Conservation (phyloP, 2,113 vertebrate genomes). For the Sula dactylatra region DNA sequence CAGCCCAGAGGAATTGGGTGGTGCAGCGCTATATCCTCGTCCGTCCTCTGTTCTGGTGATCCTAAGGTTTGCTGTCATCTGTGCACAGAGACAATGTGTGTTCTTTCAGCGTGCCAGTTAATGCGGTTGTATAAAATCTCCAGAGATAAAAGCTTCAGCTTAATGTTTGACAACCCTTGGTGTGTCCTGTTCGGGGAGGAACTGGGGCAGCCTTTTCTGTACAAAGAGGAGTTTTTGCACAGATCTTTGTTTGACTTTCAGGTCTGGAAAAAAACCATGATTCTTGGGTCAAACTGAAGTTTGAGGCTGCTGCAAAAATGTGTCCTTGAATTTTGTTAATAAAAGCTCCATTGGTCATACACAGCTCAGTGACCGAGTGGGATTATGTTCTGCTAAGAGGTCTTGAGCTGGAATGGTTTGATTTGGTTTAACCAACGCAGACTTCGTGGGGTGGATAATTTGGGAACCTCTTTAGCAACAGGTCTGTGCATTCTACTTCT, state of each 20-base stretch:
- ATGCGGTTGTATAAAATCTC: neutral
- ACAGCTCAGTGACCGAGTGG: neutral
- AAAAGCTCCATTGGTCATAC: neutral
- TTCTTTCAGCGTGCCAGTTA: neutral
- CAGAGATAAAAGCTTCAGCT: neutral
- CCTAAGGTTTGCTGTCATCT: neutral
- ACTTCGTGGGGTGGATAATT: neutral
- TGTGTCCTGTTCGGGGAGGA: neutral
- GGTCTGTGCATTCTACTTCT: neutral
- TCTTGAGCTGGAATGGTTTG: neutral
- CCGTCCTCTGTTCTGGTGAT: neutral
- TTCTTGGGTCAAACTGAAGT: neutral
- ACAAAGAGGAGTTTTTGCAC: neutral
- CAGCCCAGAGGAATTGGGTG: neutral
- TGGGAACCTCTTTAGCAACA: neutral
- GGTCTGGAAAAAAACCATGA: neutral
- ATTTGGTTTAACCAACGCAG: neutral
- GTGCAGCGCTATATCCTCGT: fast-evolving
- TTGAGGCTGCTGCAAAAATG: neutral
- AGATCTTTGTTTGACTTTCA: neutral
- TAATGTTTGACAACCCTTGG: neutral
- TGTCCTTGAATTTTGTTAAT: neutral
- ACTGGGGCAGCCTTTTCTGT: neutral
- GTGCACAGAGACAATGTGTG: fast-evolving
- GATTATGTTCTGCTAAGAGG: neutral